These are phyloP conservation scores for Phaethon lepturus DNA, from an alignment of 2,113 vertebrate species.

Conservation along the genomic window DNA sequence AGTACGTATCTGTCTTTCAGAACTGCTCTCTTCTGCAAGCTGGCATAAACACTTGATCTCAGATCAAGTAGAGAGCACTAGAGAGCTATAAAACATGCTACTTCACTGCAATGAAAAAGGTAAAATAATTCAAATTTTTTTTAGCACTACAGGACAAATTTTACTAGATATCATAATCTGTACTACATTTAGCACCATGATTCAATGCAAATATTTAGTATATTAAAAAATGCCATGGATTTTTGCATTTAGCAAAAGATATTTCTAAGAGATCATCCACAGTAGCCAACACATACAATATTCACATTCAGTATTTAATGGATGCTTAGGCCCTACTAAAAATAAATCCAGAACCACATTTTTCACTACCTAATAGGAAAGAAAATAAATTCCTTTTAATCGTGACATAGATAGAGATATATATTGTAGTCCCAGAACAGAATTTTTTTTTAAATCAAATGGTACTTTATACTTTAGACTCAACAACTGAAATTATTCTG, in stretches of 20 bases:
- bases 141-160: background rate
- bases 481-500: background rate
- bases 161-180: background rate
- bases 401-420: background rate
- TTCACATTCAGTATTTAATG: background rate
- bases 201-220: background rate
- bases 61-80: background rate
- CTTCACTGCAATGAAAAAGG: background rate
- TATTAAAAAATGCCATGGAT: background rate
- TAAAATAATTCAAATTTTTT: background rate
- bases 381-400: background rate
- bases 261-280: background rate
- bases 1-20: background rate
- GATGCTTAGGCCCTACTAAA: background rate
- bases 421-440: background rate
- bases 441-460: background rate
- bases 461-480: background rate
- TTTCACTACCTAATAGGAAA: background rate
- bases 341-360: background rate
- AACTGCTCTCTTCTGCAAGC: background rate
- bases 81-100: background rate
- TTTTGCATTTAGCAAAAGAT: background rate
- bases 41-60: background rate
- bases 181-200: background rate
- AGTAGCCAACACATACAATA: background rate